phyloP scores from a whole-genome alignment of 1,140 invertebrate genomes.

The Listronotus oregonensis region DNA sequence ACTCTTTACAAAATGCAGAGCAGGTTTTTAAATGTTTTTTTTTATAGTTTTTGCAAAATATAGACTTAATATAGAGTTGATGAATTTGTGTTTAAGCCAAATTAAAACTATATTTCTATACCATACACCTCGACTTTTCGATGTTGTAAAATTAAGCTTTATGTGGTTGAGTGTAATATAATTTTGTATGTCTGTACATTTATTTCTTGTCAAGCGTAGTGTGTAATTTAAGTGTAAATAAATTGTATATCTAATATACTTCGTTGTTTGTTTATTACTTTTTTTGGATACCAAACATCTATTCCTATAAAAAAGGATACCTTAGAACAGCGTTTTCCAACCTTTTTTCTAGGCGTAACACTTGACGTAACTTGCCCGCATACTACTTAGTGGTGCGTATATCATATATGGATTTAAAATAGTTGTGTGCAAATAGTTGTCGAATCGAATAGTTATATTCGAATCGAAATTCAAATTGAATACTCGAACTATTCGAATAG shows the following conservation, averaged over 20 bases:
- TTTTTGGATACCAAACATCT: too few relatives aligned
- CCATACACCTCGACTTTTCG: constrained; percentile 4
- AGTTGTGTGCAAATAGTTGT: too few relatives aligned
- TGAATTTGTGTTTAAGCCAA: constrained; percentile 17
- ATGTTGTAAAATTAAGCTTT: constrained; percentile 25
- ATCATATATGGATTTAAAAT: too few relatives aligned
- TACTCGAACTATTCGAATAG: too few relatives aligned
- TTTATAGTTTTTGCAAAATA: background rate
- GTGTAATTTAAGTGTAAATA: constrained; percentile 23
- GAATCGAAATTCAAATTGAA: too few relatives aligned
- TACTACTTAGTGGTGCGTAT: too few relatives aligned
- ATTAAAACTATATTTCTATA: constrained; percentile 18
- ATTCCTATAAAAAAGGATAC: too few relatives aligned
- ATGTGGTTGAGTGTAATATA: constrained; percentile 28
- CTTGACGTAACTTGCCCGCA: too few relatives aligned
- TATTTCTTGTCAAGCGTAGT: constrained; percentile 18
- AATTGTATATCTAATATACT: constrained; percentile 23
- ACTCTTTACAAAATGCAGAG: too few relatives aligned
- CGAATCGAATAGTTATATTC: too few relatives aligned
- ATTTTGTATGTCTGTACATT: constrained; percentile 23
- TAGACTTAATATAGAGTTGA: constrained; percentile 18
- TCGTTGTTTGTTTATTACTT: background rate
- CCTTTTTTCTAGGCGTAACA: too few relatives aligned
- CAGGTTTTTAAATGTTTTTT: background rate
- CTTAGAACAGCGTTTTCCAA: too few relatives aligned